Evolutionary conservation across 2,113 vertebrate species (phyloP), one percentile per base, ranked within the genome.

Genomic region (Puntigrus tetrazona): DNA sequence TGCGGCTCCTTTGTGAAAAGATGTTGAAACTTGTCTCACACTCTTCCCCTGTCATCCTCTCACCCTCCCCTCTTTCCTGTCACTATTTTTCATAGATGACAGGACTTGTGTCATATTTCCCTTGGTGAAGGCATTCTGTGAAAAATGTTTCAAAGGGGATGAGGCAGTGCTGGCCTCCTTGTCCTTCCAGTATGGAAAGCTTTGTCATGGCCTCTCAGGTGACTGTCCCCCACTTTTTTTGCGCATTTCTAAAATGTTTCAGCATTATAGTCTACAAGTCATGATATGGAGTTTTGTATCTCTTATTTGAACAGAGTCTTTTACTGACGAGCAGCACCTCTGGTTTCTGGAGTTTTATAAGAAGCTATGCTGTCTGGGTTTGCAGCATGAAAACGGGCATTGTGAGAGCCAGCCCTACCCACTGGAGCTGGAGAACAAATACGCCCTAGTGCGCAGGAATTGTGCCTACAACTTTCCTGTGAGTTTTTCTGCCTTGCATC

Each of bases 391-490:
- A 89, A 96, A 96, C 67, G 95, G 95, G 27, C 95, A 95, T 88
- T 95, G 86, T 70, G 96, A 98, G 74, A 95, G 92, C 86, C 95
- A 96, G 85, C 87, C 94, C 31, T 95, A 96, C 91, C 92, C 93
- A 22, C 81, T 96, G 81, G 96, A 96, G 88, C 94, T 96, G 79
- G 96, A 96, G 91, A 95, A 94, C 82, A 96, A 97, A 81, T 95
- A 96, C 5, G 93, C 92, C 11, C 93, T 95, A 84, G 96, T 98
- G 81, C 95, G 97, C 86, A 96, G 96, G 89, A 97, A 98, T 91
- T 98, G 97, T 93, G 97, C 97, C 91, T 98, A 97, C 91, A 98
- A 98, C 91, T 94, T 98, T 82, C 97, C 97, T 80, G 97, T 98
- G 90, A 93, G 92, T 92, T 61, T 25, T 47, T 10, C 72, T 59